Base-by-base conservation (phyloP, 2,113 vertebrate genomes). In the Lichenostomus cassidix region DNA sequence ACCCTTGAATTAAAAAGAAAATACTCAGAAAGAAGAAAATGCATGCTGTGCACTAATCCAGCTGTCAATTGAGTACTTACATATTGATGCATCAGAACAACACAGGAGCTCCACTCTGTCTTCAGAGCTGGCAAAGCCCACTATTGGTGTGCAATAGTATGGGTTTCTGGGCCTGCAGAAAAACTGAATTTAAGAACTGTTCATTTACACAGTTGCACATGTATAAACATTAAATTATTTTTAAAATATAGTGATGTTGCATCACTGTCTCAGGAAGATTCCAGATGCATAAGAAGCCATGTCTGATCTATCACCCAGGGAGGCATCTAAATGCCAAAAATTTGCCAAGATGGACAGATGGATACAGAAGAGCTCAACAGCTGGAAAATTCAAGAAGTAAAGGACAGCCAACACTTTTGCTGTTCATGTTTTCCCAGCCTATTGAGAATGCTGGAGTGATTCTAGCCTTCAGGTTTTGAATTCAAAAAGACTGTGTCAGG, bases 1-100 rank as follows among this genome's bases (percentile, higher is more conserved):
- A 96, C 85, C 85, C 96, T 96, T 97, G 94, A 96, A 96, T 97
- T 96, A 70, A 96, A 92, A 95, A 93, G 91, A 93, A 89, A 95
- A 95, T 80, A 78, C 19, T 88, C 60, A 75, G 87, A 79, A 85
- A 80, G 64, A 93, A 92, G 55, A 97, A 96, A 96, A 85, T 74
- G 75, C 81, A 60, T 95, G 83, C 74, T 96, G 75, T 97, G 82
- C 92, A 92, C 71, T 97, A 95, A 94, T 94, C 58, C 89, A 93
- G 50, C 83, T 95, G 67, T 92, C 86, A 96, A 47, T 53, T 46
- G 93, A 86, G 80, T 92, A 86, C 79, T 91, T 92, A 92, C 22
- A 63, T 70, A 88, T 84, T 75, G 94, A 92, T 90, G 79, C 59
- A 89, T 87, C 59, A 79, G 59, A 93, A 52, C 16, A 85, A 44